Percentiles rank a stretch among this genome's conserved stretches.
Conservation (phyloP, 2,888 invertebrate genomes). For the Leistus spinibarbis region DNA sequence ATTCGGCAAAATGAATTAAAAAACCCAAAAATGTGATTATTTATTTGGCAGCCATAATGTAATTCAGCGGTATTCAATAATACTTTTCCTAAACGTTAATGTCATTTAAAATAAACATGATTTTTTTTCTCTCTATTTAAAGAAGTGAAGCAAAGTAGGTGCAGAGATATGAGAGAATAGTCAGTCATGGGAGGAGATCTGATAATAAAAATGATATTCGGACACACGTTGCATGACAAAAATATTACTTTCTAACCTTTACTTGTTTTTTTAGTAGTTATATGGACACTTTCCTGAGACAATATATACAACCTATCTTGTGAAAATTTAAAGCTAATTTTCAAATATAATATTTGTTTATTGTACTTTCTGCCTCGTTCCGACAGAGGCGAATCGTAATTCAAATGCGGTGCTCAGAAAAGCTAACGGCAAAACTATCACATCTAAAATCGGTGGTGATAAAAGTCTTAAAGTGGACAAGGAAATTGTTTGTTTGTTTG, state of each 20-base stretch:
- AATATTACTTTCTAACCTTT: slow-evolving; percentile 40
- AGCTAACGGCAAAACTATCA: slow-evolving; percentile 47
- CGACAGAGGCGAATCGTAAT: slow-evolving; percentile 44
- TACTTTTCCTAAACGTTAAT: too few relatives aligned
- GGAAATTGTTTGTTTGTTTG: not conserved
- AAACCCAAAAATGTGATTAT: not conserved
- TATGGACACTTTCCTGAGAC: slow-evolving; percentile 47
- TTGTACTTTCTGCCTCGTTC: slow-evolving; percentile 52
- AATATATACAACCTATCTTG: slow-evolving; percentile 48
- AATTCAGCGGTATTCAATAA: not conserved
- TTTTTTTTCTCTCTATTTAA: too few relatives aligned
- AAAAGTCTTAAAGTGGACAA: not conserved
- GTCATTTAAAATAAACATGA: too few relatives aligned
- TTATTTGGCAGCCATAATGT: not conserved
- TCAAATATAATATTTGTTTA: slow-evolving; percentile 45
- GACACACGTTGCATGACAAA: slow-evolving; percentile 39
- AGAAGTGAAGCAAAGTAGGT: too few relatives aligned
- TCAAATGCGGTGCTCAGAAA: slow-evolving; percentile 50
- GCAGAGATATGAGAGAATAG: slow-evolving; percentile 17
- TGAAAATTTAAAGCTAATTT: slow-evolving; percentile 51
- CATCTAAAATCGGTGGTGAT: slow-evolving; percentile 44
- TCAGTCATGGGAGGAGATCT: slow-evolving; percentile 25
- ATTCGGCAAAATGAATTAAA: too few relatives aligned
- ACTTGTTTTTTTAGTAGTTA: slow-evolving; percentile 30
- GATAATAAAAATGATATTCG: slow-evolving; percentile 12